Evolutionary conservation across 2,113 vertebrate genomes (phyloP).

Genomic region (Saccopteryx bilineata): DNA sequence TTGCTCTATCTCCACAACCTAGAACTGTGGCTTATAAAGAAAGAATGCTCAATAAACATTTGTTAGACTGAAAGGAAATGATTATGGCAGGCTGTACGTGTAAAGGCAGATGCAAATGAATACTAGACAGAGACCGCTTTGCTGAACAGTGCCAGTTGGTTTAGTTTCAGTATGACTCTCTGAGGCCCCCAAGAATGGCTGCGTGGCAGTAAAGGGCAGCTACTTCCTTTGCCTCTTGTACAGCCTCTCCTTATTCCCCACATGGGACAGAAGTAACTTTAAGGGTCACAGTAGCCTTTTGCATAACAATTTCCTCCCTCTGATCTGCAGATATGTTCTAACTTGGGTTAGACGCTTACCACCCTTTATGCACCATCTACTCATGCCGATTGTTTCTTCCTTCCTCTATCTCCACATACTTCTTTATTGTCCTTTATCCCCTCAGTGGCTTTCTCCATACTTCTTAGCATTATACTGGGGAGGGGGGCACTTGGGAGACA

Average conservation of each 20-base stretch:
- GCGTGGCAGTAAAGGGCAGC: not conserved
- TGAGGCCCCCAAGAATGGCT: not conserved
- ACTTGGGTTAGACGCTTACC: not conserved
- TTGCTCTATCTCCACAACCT: conserved; percentile 24
- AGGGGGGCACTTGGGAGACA: not conserved
- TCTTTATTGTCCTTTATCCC: not conserved
- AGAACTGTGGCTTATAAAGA: not conserved
- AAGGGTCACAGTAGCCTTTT: not conserved
- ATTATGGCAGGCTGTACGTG: not conserved
- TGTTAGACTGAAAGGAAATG: not conserved
- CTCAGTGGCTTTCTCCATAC: not conserved
- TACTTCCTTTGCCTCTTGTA: not conserved
- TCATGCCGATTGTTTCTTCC: not conserved
- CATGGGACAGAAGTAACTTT: not conserved
- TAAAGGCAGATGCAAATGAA: not conserved
- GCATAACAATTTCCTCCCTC: not conserved
- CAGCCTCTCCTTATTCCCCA: not conserved
- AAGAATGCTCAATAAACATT: not conserved
- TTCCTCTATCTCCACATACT: not conserved
- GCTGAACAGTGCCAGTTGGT: not conserved
- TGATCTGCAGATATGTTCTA: conserved; percentile 12
- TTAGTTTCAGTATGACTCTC: not conserved
- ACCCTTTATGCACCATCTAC: not conserved
- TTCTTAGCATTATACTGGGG: not conserved
- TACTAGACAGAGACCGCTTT: not conserved